Evolutionary conservation across 1,140 invertebrate genomes (phyloP).

Genomic region (Goniozus legneri): DNA sequence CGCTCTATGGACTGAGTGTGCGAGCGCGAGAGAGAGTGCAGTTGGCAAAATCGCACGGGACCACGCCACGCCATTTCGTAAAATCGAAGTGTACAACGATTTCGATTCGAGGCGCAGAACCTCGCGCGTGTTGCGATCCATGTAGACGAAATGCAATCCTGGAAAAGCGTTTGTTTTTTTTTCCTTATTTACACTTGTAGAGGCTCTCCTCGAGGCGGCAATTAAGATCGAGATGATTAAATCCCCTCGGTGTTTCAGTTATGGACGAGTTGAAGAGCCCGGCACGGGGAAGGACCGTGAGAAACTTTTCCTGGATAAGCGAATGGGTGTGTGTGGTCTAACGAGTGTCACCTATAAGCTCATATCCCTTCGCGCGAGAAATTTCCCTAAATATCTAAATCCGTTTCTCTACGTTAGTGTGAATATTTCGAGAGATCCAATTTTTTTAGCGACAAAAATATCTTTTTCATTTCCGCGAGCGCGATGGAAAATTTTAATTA

Average conservation of each 20-base stretch:
- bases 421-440: too few species aligned
- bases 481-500: too few species aligned
- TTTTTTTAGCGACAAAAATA: too few species aligned
- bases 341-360: neutral
- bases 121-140: neutral
- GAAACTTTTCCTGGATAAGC: too few species aligned
- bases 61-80: too few species aligned
- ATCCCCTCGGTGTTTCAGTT: too few species aligned
- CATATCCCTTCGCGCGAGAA: neutral
- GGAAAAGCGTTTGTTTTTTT: neutral
- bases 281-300: too few species aligned
- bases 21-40: neutral
- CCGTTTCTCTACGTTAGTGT: too few species aligned
- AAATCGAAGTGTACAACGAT: neutral
- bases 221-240: neutral
- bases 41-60: neutral
- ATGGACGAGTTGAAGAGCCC: too few species aligned
- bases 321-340: too few species aligned
- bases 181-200: neutral
- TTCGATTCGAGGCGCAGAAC: neutral
- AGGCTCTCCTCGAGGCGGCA: neutral
- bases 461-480: too few species aligned
- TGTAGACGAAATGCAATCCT: neutral
- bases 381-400: neutral
- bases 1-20: neutral